Conservation (phyloP, 2,797 vertebrate genomes). For the Mycteria americana region DNA sequence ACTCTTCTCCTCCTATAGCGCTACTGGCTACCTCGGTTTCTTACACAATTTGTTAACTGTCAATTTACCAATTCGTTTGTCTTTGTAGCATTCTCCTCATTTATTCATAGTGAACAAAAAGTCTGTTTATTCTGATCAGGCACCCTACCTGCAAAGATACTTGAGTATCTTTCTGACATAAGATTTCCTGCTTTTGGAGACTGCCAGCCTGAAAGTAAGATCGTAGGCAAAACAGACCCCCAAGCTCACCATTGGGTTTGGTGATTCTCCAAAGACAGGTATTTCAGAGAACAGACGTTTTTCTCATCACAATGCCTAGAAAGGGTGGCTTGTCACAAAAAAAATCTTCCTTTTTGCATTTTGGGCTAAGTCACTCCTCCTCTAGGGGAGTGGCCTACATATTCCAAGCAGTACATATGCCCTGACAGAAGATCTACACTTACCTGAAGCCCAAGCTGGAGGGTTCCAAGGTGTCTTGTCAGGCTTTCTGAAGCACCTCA, state of each 20-base stretch:
- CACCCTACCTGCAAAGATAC: background rate
- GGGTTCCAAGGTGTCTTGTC: background rate
- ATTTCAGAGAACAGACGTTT: background rate
- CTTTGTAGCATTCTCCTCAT: background rate
- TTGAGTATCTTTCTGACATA: background rate
- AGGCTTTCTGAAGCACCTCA: background rate
- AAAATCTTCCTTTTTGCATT: background rate
- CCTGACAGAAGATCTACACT: background rate
- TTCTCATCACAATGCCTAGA: background rate
- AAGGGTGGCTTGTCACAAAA: background rate
- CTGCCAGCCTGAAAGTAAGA: background rate
- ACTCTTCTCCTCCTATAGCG: background rate
- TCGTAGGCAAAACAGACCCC: background rate
- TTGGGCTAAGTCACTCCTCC: background rate
- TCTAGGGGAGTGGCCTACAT: background rate
- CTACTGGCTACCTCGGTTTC: background rate
- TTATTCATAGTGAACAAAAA: background rate
- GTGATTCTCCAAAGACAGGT: background rate
- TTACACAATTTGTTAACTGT: background rate
- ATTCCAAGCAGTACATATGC: accelerated
- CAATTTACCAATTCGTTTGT: background rate
- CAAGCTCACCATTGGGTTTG: background rate
- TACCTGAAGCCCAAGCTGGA: background rate
- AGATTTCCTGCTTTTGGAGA: background rate
- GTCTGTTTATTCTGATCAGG: background rate